Evolutionary conservation across 2,797 vertebrate species (phyloP), one percentile per base, ranked within the genome.

Genomic region (Myotis planiceps): DNA sequence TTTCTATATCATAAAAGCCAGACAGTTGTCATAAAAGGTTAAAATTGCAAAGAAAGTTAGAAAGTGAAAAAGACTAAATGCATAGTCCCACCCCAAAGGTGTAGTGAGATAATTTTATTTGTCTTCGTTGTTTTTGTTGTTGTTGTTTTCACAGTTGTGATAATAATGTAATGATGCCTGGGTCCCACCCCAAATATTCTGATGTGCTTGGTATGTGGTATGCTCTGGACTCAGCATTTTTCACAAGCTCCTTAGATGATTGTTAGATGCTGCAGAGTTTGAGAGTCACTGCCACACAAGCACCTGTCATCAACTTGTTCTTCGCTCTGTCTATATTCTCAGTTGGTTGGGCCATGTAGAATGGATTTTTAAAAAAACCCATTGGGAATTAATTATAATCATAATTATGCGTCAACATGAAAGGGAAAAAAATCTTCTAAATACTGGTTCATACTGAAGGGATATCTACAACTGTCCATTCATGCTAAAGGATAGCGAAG

Each of bases 81-180:
- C 6, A 5, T 68, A 69, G 7, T 69, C 18, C 8, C 16, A 78
- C 37, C 4, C 37, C 53, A 85, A 85, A 86, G 34, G 88, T 29
- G 18, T 37, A 65, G 34, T 76, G 9, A 76, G 27, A 90, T 72
- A 88, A 72, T 65, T 88, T 94, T 84, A 71, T 94, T 66, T 87
- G 9, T 75, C 32, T 68, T 82, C 9, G 9, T 88, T 83, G 71
- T 65, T 23, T 25, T 23, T 53, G 4, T 21, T 42, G 39, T 42
- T 42, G 8, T 42, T 42, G 9, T 42, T 42, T 92, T 34, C 27
- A 25, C 55, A 71, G 37, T 32, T 83, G 21, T 90, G 66, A 29
- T 72, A 76, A 92, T 87, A 88, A 89, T 42, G 19, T 69, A 80
- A 65, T 55, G 32, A 88, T 81, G 60, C 23, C 42, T 90, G 37